These are phyloP conservation scores for Sebastes kiyomatsui DNA, from an alignment of 2,797 vertebrate species.

Conservation along the genomic window DNA sequence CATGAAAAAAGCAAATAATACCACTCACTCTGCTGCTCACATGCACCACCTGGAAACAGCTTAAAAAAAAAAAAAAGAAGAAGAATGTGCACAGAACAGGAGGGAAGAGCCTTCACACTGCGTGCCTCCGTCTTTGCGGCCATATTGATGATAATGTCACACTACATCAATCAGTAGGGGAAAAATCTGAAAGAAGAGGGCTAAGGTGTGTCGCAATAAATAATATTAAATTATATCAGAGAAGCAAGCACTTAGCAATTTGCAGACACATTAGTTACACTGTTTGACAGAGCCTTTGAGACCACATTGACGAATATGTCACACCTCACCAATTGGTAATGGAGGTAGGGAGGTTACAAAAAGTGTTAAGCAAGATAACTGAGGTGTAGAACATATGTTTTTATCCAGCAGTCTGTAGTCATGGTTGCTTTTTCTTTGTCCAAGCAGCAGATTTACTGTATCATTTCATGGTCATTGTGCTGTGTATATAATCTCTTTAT, in stretches of 20 bases:
- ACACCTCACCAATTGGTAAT: slow-evolving; percentile 47
- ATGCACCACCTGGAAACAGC: slow-evolving; percentile 34
- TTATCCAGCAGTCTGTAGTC: neutral
- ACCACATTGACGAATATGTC: slow-evolving; percentile 53
- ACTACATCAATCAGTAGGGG: slow-evolving; percentile 52
- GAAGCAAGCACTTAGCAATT: slow-evolving; percentile 41
- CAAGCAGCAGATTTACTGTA: slow-evolving; percentile 39
- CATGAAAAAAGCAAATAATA: slow-evolving; percentile 57
- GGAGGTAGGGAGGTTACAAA: slow-evolving; percentile 20
- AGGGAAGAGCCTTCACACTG: slow-evolving; percentile 34
- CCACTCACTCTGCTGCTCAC: slow-evolving; percentile 25
- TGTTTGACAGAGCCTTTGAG: slow-evolving; percentile 54
- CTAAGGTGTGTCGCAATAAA: slow-evolving; percentile 31
- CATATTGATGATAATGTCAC: slow-evolving; percentile 63
- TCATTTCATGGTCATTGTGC: slow-evolving; percentile 56
- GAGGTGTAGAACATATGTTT: slow-evolving; percentile 33
- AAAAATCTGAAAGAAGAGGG: slow-evolving; percentile 45
- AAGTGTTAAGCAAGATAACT: slow-evolving; percentile 40
- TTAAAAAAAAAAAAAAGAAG: neutral
- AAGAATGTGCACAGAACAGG: slow-evolving; percentile 31
- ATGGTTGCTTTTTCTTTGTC: slow-evolving; percentile 22
- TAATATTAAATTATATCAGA: slow-evolving; percentile 47
- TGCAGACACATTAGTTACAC: slow-evolving; percentile 53
- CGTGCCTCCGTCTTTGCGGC: slow-evolving; percentile 30
- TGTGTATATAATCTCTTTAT: slow-evolving; percentile 47